Percentiles rank a stretch among this genome's conserved stretches.
Conservation (phyloP, 2,113 vertebrate genomes). For the Hirundichthys speculiger region DNA sequence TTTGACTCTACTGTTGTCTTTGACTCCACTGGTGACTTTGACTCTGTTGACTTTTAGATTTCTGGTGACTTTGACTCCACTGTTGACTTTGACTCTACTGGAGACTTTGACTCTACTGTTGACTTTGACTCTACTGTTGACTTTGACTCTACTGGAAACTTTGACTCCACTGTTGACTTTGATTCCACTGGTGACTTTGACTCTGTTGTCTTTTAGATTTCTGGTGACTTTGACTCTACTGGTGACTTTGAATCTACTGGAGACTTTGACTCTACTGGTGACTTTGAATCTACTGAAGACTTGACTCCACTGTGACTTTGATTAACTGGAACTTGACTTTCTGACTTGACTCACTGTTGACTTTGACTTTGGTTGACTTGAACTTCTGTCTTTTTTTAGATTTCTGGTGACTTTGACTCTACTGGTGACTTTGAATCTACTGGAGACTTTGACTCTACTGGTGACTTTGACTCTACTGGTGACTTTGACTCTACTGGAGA, state of each 20-base stretch:
- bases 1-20: slow-evolving; percentile 82
- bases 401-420: too few relatives aligned
- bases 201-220: too few relatives aligned
- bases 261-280: slow-evolving; percentile 84
- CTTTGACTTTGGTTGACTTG: slow-evolving; percentile 81
- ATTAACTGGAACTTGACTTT: too few relatives aligned
- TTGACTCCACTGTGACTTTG: slow-evolving; percentile 85
- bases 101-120: too few relatives aligned
- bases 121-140: slow-evolving; percentile 82
- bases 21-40: slow-evolving; percentile 85
- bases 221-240: too few relatives aligned
- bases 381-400: too few relatives aligned
- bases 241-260: slow-evolving; percentile 79
- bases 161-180: slow-evolving; percentile 74
- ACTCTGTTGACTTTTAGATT: too few relatives aligned
- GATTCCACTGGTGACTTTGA: slow-evolving; percentile 82
- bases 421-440: slow-evolving; percentile 76
- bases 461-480: too few relatives aligned
- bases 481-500: slow-evolving; percentile 82
- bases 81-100: slow-evolving; percentile 84
- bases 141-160: slow-evolving; percentile 84
- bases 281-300: slow-evolving; percentile 72
- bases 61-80: slow-evolving; percentile 76
- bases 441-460: slow-evolving; percentile 84
- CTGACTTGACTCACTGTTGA: slow-evolving; percentile 50